Evolutionary conservation across 2,113 vertebrate species (phyloP), one percentile per base, ranked within the genome.

Genomic region (Stomatorhinus ivindoensis): DNA sequence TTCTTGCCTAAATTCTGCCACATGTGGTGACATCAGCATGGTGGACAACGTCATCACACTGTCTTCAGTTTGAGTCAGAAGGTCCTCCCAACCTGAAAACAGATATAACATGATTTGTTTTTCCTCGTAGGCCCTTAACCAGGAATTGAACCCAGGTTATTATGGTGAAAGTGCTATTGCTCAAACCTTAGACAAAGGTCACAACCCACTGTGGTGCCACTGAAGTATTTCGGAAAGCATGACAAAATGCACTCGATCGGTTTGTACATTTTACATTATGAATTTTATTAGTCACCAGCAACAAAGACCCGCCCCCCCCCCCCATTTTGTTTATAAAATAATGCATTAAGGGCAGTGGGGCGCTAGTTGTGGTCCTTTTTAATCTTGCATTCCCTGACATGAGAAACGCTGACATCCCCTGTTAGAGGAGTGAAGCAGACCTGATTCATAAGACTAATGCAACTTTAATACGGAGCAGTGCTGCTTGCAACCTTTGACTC

Each of bases 21-120:
- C 93, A 76, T 95, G 90, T 13, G 93, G 94, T 8, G 95, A 96
- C 50, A 90, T 90, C 88, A 95, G 85, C 91, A 97, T 96, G 89
- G 92, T 94, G 89, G 95, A 95, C 35, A 97, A 86, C 1, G 91
- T 91, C 92, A 96, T 93, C 65, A 96, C 87, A 90, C 95, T 96
- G 55, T 95, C 95, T 85, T 96, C 95, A 50, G 94, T 91, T 39
- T 96, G 93, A 87, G 92, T 91, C 89, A 94, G 92, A 35, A 95
- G 92, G 1, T 84, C 91, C 39, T 93, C 94, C 9, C 94, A 92
- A 73, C 95, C 97, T 98, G 73, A 69, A 47, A 85, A 58, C 89
- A 39, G 8, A 83, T 24, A 48, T 2, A n/a, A 85, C 6, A 27
- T n/a, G 9, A 11, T 24, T 48, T 31, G 61, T 31, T 31, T 69